Evolutionary conservation across 2,888 invertebrate species (phyloP).

Genomic region (Tenthredo scrophulariae): DNA sequence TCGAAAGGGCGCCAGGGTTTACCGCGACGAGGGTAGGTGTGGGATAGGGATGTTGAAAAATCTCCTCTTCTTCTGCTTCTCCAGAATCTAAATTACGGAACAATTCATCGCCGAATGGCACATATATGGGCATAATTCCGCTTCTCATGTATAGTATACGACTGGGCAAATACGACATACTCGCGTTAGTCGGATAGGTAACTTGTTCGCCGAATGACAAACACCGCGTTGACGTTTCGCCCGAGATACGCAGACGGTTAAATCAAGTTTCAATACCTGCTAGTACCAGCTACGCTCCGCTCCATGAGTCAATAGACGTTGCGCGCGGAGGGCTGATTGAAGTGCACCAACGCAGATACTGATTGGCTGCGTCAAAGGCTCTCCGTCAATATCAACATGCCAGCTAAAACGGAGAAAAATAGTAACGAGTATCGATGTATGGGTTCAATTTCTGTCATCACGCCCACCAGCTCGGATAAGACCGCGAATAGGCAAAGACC

Average conservation of each 20-base stretch:
- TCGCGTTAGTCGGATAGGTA: not conserved
- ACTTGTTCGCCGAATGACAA: not conserved
- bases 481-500: not conserved
- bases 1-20: not conserved
- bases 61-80: not conserved
- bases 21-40: not conserved
- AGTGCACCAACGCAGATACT: conserved; percentile 66
- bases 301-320: conserved; percentile 58
- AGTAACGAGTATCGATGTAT: not conserved
- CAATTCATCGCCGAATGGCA: not conserved
- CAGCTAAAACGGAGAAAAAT: not conserved
- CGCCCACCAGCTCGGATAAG: not conserved
- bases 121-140: too few species aligned
- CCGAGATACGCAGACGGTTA: not conserved
- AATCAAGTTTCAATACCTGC: conserved; percentile 20
- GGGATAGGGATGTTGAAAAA: not conserved
- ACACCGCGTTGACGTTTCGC: not conserved
- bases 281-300: not conserved
- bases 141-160: not conserved
- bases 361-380: conserved; percentile 71
- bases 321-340: conserved; percentile 66
- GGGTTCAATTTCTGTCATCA: not conserved
- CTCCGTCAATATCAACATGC: conserved; percentile 57
- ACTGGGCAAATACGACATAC: not conserved
- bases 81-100: not conserved